Evolutionary conservation across 2,113 vertebrate genomes (phyloP).

Genomic region (Apodemus speciosus): DNA sequence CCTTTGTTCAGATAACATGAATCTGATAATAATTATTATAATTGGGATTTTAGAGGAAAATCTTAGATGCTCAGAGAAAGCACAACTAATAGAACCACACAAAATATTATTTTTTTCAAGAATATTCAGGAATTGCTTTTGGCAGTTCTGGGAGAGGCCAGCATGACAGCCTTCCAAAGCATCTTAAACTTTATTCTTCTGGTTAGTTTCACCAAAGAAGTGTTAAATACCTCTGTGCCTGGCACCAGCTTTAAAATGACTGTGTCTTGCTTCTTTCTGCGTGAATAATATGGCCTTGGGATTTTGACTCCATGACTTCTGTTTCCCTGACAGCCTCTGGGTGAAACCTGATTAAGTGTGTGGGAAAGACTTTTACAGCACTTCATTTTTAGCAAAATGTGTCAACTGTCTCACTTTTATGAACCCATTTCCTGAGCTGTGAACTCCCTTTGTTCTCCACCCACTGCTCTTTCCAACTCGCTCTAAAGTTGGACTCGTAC

Average conservation of each 20-base stretch:
- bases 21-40: not conserved
- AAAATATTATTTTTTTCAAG: not conserved
- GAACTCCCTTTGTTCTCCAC: slow-evolving; percentile 48
- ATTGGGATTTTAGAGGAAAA: slow-evolving; percentile 26
- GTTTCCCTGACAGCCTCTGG: slow-evolving; percentile 59
- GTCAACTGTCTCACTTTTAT: slow-evolving; percentile 59
- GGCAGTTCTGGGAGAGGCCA: not conserved
- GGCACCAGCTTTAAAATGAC: slow-evolving; percentile 3
- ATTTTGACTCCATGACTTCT: slow-evolving; percentile 51
- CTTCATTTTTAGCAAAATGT: slow-evolving; percentile 62
- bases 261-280: not conserved
- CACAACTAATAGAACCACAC: not conserved
- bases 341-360: slow-evolving; percentile 63
- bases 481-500: slow-evolving; percentile 56
- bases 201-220: not conserved
- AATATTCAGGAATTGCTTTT: not conserved
- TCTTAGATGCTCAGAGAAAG: not conserved
- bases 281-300: slow-evolving; percentile 11
- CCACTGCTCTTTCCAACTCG: slow-evolving; percentile 48
- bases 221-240: not conserved
- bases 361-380: slow-evolving; percentile 50
- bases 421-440: slow-evolving; percentile 64
- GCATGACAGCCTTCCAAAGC: not conserved
- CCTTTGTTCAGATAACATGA: not conserved
- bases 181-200: not conserved